These are phyloP conservation scores for Meteorus colon DNA, from an alignment of 2,888 invertebrate species.

Conservation along the genomic window DNA sequence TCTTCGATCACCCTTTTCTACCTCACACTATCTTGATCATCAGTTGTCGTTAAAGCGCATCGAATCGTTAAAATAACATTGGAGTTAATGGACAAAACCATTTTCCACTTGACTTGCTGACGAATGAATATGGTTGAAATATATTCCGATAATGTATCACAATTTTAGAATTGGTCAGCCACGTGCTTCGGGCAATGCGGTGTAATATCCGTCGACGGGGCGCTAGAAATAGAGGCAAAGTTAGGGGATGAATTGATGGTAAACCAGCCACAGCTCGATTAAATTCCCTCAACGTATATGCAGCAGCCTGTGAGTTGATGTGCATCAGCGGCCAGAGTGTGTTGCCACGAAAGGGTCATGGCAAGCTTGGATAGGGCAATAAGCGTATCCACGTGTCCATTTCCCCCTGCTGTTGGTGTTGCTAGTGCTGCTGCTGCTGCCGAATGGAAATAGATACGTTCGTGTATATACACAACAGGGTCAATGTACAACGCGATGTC, in stretches of 20 bases:
- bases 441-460: background rate
- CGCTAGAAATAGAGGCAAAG: background rate
- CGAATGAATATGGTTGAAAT: background rate
- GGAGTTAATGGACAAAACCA: background rate
- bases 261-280: background rate
- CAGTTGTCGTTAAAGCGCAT: background rate
- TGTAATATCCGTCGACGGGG: background rate
- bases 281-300: constrained; percentile 22
- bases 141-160: background rate
- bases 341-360: constrained; percentile 30
- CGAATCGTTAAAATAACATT: background rate
- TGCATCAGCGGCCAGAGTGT: constrained; percentile 24
- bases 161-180: constrained; percentile 24
- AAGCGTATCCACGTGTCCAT: constrained; percentile 46
- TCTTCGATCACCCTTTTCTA: background rate
- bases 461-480: background rate
- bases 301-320: constrained; percentile 18
- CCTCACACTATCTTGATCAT: background rate
- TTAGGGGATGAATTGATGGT: constrained; percentile 5
- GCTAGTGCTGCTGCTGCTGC: constrained; percentile 29
- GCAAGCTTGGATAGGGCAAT: constrained; percentile 48
- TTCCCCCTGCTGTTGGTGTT: constrained; percentile 11
- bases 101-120: background rate
- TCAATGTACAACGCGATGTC: background rate
- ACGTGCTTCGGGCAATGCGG: constrained; percentile 18